Evolutionary conservation across 2,888 invertebrate species (phyloP), one percentile per base, ranked within the genome.

Genomic region (Drosophila cognata): DNA sequence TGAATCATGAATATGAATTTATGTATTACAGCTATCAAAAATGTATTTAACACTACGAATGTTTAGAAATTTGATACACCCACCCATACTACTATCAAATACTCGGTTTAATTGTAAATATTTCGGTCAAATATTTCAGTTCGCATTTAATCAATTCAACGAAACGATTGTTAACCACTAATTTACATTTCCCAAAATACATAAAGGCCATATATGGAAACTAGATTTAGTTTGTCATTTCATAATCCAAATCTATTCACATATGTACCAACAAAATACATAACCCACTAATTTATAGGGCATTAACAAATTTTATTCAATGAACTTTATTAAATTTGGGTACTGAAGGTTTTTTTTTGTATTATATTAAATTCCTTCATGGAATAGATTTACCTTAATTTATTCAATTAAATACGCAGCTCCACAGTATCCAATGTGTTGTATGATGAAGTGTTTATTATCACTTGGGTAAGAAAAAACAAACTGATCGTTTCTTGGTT

Each of bases 81-180:
- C 64, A 70, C n/a, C 57, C 79, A 74, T 66, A 61, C 16, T 60
- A 35, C 16, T 25, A 61, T 35, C 46, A 61, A 55, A 51, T 29
- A 63, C 21, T 71, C 35, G 36, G 36, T 79, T 73, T 62, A 41
- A 71, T 71, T 85, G 85, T 85, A 85, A 82, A 85, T 85, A 85
- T 80, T 89, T 78, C 80, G 82, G 75, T 57, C 63, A 74, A 68
- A 41, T 31, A 65, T 63, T 76, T 77, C 7, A 28, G 56, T 77
- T 78, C n/a, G 50, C 53, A 74, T 48, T 43, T 35, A 63, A 59
- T 61, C 41, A 38, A 60, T 21, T 56, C 11, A 70, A 52, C 29
- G n/a, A 62, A 43, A 35, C 13, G 16, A 48, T 60, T 57, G 29
- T 71, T 50, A 58, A 46, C 21, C 60, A 52, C n/a, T 43, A 57